A percentile compares a stretch with the other conserved stretches of the same genome.
These are phyloP conservation scores for Cuculus canorus DNA, from an alignment of 2,797 vertebrate genomes.

Conservation along the genomic window DNA sequence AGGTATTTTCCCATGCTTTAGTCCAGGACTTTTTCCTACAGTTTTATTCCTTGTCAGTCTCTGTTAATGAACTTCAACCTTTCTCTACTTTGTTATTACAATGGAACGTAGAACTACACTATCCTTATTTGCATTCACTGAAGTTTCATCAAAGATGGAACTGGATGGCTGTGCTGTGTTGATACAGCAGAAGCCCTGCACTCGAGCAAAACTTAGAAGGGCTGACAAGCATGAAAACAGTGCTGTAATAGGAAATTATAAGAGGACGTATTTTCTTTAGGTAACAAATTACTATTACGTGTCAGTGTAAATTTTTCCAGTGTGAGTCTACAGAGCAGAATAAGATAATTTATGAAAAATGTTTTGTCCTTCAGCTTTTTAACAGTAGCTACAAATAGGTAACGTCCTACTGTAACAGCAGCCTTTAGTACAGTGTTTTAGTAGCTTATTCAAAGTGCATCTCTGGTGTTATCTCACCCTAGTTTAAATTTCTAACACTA, in stretches of 20 bases:
- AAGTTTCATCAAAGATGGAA: background rate
- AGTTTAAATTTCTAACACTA: background rate
- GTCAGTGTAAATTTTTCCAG: background rate
- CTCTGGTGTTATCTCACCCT: background rate
- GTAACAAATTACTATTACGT: background rate
- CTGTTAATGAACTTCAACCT: background rate
- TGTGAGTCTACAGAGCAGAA: background rate
- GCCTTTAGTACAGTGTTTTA: slow-evolving; percentile 81
- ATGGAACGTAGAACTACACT: background rate
- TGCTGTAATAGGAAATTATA: background rate
- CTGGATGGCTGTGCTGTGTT: background rate
- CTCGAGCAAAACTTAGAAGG: background rate
- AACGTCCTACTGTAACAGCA: slow-evolving; percentile 81
- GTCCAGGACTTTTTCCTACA: background rate
- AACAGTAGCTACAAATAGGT: slow-evolving; percentile 79
- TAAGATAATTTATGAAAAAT: background rate
- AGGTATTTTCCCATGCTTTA: background rate
- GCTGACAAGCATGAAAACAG: background rate
- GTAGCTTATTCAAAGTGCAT: background rate
- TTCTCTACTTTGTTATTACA: background rate
- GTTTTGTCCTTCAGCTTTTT: background rate
- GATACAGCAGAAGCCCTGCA: background rate
- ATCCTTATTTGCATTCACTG: background rate
- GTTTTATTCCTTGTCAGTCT: background rate
- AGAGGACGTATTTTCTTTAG: background rate